Percentiles rank a stretch among this genome's conserved stretches.
These are phyloP conservation scores for Sphinx pinastri DNA, from an alignment of 2,888 invertebrate species.

Conservation along the genomic window DNA sequence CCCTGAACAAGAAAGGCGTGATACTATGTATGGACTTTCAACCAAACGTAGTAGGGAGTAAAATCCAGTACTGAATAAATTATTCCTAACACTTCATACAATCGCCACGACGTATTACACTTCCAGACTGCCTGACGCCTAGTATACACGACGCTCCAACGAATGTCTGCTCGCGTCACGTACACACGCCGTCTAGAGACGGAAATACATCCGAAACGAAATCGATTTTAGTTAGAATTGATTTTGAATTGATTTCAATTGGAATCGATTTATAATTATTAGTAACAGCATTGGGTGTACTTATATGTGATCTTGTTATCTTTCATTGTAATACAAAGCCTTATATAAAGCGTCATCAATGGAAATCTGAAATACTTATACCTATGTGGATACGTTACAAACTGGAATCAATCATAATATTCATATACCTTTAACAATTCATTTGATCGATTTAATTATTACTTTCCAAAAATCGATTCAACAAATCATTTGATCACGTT, in stretches of 20 bases:
- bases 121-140: slow-evolving; percentile 8
- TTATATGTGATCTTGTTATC: too few relatives aligned
- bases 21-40: too few relatives aligned
- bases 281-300: too few relatives aligned
- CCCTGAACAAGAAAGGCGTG: too few relatives aligned
- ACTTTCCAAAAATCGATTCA: not conserved
- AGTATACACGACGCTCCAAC: not conserved
- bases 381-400: too few relatives aligned
- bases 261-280: not conserved
- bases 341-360: too few relatives aligned
- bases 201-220: not conserved
- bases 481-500: not conserved
- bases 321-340: too few relatives aligned
- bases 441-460: too few relatives aligned
- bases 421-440: too few relatives aligned
- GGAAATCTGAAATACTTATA: too few relatives aligned
- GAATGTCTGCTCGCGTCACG: slow-evolving; percentile 1
- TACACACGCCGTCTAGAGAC: not conserved
- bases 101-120: not conserved
- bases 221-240: not conserved
- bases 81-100: not conserved
- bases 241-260: not conserved
- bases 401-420: too few relatives aligned
- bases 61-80: not conserved
- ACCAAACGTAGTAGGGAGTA: not conserved